Evolutionary conservation across 2,113 vertebrate species (phyloP).

Genomic region (Mirounga angustirostris): DNA sequence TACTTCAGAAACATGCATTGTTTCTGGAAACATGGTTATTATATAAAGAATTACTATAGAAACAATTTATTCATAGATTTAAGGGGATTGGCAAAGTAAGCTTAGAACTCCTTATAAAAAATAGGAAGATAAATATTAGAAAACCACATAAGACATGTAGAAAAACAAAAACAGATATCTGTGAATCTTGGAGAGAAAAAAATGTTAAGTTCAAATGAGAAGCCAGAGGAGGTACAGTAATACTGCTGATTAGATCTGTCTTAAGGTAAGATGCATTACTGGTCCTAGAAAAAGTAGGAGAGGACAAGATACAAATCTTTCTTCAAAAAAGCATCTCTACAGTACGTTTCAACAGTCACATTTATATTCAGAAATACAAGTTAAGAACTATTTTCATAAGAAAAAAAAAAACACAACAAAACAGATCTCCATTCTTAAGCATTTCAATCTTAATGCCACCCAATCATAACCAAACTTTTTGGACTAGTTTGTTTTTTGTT

Average conservation of each 20-base stretch:
- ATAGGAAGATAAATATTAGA: neutral
- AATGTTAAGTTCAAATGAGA: neutral
- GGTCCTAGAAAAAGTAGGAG: neutral
- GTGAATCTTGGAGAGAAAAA: neutral
- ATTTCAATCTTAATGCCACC: neutral
- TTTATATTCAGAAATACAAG: neutral
- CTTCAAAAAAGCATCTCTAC: neutral
- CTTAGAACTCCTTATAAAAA: neutral
- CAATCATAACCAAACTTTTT: neutral
- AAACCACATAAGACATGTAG: neutral
- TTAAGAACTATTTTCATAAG: neutral
- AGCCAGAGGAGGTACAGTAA: neutral
- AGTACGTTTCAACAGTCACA: neutral
- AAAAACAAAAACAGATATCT: neutral
- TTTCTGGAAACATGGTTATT: neutral
- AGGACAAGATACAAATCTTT: neutral
- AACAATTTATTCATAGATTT: neutral
- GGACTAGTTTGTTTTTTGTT: neutral
- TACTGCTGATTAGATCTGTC: neutral
- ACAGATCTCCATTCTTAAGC: neutral
- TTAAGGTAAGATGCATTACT: neutral
- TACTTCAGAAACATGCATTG: neutral
- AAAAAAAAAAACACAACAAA: neutral
- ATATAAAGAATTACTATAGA: neutral
- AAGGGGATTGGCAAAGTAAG: neutral